Conservation (phyloP, 2,888 invertebrate genomes). For the Andrena bucephala region DNA sequence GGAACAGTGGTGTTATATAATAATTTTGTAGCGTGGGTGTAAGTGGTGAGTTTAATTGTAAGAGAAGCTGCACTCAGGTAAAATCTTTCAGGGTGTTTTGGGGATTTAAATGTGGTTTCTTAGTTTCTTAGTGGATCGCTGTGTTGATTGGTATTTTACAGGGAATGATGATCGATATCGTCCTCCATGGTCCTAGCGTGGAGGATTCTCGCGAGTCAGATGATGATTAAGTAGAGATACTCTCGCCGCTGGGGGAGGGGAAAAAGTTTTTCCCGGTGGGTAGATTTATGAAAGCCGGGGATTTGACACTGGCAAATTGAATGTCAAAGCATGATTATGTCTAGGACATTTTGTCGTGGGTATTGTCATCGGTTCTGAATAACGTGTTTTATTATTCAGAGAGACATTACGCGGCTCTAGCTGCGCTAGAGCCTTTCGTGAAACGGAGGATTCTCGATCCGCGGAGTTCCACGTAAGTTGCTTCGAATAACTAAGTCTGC, state of each 20-base stretch:
- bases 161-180: no score
- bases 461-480: not conserved
- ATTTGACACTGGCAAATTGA: conserved; percentile 10
- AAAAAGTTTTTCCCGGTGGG: not conserved
- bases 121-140: not conserved
- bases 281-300: not conserved
- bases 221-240: not conserved
- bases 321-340: conserved; percentile 38
- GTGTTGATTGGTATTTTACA: not conserved
- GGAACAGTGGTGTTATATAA: no score
- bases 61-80: no score
- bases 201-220: not conserved
- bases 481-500: not conserved
- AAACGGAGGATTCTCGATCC: conserved; percentile 25
- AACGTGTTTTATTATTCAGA: conserved; percentile 47
- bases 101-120: no score
- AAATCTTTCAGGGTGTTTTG: no score
- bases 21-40: no score
- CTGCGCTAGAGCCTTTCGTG: not conserved
- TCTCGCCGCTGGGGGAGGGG: not conserved
- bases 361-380: conserved; percentile 22
- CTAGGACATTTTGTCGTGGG: conserved; percentile 8
- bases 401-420: conserved; percentile 22
- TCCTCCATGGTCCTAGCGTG: not conserved
- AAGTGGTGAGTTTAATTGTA: not conserved